Evolutionary conservation across 2,888 invertebrate species (phyloP), one percentile per base, ranked within the genome.

Genomic region (Cephus nigrinus): DNA sequence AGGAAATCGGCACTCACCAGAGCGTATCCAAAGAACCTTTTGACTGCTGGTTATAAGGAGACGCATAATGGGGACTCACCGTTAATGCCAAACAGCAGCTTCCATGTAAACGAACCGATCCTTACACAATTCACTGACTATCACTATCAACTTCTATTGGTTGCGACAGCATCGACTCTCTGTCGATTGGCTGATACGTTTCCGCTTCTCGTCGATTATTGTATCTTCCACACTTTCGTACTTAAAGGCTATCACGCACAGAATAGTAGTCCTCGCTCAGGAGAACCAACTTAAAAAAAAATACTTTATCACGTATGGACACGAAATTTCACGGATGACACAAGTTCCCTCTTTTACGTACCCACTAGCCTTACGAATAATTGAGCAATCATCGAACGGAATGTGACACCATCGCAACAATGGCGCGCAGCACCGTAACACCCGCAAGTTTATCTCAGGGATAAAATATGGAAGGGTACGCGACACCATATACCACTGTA

Each of bases 61-160:
- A 76, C 78, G 79, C 76, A 79, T 80, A 82, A 79, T 78, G 82
- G 81, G 83, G 82, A 86, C 89, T 89, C 86, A 89, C 89, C 89
- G 89, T 88, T 85, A 85, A 78, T 84, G 83, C 82, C 83, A 83
- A 82, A 83, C 83, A 82, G 83, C 82, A 81, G 84, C 83, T 86
- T 84, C 86, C 85, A 83, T 82, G 82, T 81, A 80, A 82, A 82
- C 82, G 80, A 83, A 85, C 81, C 84, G 85, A 85, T 71, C 83
- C 82, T 81, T 84, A 82, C 86, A 87, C 86, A 85, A 84, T 87
- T 88, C 90, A 89, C 88, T 88, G 82, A 83, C 88, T 87, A 87
- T 87, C 84, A 83, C 86, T 87, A 89, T 85, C 83, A 81, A 35
- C 69, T 76, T 68, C 34, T 68, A 77, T 71, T 33, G 31, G 69